These are phyloP conservation scores for Hypercompe scribonia DNA, from an alignment of 2,888 invertebrate genomes.

Conservation along the genomic window DNA sequence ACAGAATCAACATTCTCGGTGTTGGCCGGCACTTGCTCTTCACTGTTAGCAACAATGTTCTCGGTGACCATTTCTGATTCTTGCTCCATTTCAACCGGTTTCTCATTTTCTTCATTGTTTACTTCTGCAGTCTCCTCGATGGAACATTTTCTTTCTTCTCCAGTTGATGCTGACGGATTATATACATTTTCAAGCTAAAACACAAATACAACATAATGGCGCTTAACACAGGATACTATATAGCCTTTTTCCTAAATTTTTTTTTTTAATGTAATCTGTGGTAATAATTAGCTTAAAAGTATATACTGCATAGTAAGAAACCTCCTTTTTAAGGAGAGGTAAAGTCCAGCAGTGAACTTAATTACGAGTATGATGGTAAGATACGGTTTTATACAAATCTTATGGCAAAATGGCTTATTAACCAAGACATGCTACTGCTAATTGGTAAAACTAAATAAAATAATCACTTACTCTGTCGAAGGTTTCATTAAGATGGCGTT, in stretches of 20 bases:
- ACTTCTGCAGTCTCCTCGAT: background rate
- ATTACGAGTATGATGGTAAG: background rate
- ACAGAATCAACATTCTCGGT: background rate
- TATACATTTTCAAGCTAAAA: constrained; percentile 44
- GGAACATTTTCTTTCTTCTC: background rate
- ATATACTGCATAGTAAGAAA: too few relatives aligned
- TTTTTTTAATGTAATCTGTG: too few relatives aligned
- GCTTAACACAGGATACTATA: too few relatives aligned
- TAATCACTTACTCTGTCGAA: constrained; percentile 52
- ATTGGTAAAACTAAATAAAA: background rate
- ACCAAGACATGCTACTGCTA: background rate
- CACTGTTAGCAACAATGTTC: background rate
- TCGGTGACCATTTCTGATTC: constrained; percentile 23
- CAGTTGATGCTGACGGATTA: background rate
- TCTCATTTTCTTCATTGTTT: background rate
- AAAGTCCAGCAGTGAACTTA: too few relatives aligned
- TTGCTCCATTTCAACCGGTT: background rate
- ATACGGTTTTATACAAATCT: background rate
- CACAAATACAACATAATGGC: background rate
- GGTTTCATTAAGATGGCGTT: constrained; percentile 4
- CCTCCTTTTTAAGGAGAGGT: too few relatives aligned
- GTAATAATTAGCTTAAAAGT: too few relatives aligned
- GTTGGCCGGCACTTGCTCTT: background rate
- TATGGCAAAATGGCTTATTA: background rate
- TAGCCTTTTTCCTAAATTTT: too few relatives aligned